phyloP scores from a whole-genome alignment of 2,888 invertebrate species.

The Cantharis rustica region DNA sequence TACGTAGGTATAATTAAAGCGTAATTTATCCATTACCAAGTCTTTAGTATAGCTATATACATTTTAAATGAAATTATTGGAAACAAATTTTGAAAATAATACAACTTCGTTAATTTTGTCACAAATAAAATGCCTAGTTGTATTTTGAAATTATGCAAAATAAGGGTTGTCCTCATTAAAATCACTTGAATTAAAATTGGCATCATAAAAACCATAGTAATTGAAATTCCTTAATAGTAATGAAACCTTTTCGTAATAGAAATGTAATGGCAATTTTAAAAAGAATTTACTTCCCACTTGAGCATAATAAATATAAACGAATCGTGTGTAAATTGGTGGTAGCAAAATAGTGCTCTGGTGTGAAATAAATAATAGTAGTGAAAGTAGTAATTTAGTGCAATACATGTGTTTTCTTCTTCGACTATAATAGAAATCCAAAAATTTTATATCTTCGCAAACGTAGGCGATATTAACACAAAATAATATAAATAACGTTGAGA shows the following conservation, averaged over 20 bases:
- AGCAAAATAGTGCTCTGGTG: not conserved
- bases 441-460: not conserved
- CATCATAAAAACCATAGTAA: not conserved
- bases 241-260: not conserved
- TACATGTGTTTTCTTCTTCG: not conserved
- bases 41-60: not conserved
- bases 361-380: not conserved
- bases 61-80: not conserved
- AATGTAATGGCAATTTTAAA: not conserved
- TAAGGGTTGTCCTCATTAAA: not conserved
- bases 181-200: not conserved
- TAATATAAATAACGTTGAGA: not conserved
- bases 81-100: not conserved
- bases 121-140: not conserved
- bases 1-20: not conserved
- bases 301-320: not conserved
- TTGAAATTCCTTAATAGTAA: not conserved
- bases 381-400: not conserved
- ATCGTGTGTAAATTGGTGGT: not conserved
- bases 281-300: not conserved
- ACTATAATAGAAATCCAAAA: not conserved
- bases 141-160: not conserved
- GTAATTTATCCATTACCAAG: not conserved
- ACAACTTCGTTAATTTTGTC: not conserved
- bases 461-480: not conserved